Base-by-base conservation (phyloP, 2,888 invertebrate species). In the Penaeus monodon region DNA sequence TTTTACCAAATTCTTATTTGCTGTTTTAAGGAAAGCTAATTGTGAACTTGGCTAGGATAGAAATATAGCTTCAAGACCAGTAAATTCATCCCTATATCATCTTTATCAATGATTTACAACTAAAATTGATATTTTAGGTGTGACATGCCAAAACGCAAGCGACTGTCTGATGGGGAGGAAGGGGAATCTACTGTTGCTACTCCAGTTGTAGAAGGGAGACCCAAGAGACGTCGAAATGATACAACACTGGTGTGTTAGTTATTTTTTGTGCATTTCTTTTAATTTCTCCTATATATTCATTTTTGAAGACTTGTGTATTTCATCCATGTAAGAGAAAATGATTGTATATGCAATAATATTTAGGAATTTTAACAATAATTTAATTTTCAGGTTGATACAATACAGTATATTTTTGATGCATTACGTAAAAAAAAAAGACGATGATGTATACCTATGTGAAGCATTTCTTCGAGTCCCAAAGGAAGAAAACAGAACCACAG, bases 391-490 rank as follows among this genome's bases (percentile, higher is more conserved):
- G 91, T 91, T 90, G 93, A 93, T 88, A 91, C 92, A n/a, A 93
- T 93, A 90, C 98, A 98, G 92, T 98, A 97, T 92, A 93, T 99
- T 66, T 98, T 98, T 93, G 99, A 99, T 91, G 95, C 96, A 1
- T 95, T 99, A 90, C 94, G 98, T 89, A 97, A 95, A 96, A 91
- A 98, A 98, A 92, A 97, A 97, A 91, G 97, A 97, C 91, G 98
- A 98, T 93, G 98, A 98, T 0, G 94, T 95, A 0, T 93, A 97
- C 91, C 92, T 99, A 10, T 98, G 98, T 93, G 99, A 99, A 92
- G 95, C 97, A 1, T 99, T 99, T 92, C 97, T 99, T 91, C 94
- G 99, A 91, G 97, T 96, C 20, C 99, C 99, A 0, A 99, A 99
- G 92, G 92, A 94, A 98, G 88, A 94, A 98, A 87, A 98, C 97